Conservation (phyloP, 1,140 invertebrate species). For the Carposina sasakii region DNA sequence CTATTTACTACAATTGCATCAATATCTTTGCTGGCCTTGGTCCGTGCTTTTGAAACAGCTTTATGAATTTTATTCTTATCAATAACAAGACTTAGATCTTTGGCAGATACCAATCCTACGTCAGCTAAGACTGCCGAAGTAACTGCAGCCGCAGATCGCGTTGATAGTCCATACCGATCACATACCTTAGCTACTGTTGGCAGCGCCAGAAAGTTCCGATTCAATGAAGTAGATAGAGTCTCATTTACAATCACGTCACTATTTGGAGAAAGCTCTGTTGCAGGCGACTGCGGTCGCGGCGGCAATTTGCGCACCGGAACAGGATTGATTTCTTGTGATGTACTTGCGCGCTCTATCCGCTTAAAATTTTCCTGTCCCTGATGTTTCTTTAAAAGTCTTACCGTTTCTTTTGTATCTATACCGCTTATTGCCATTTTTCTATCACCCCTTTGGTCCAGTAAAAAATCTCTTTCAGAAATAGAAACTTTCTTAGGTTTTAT, state of each 20-base stretch:
- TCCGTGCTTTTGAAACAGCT: not conserved
- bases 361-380: not conserved
- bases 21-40: not conserved
- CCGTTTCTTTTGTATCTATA: not conserved
- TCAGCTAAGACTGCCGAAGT: constrained; percentile 4
- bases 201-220: not conserved
- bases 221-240: not conserved
- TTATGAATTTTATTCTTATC: constrained; percentile 6
- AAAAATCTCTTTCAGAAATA: not conserved
- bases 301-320: too few species aligned
- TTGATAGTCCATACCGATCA: not conserved
- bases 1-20: not conserved
- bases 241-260: not conserved
- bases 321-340: not conserved
- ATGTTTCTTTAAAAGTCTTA: not conserved
- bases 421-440: constrained; percentile 5
- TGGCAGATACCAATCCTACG: not conserved
- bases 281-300: too few species aligned
- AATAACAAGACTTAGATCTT: not conserved
- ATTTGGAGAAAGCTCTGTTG: too few species aligned
- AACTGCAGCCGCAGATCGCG: constrained; percentile 2
- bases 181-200: constrained; percentile 6
- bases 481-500: not conserved
- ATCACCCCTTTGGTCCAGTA: constrained; percentile 4
- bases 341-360: not conserved